Evolutionary conservation across 1,140 invertebrate species (phyloP), one percentile per base, ranked within the genome.

Genomic region (Nephila pilipes): DNA sequence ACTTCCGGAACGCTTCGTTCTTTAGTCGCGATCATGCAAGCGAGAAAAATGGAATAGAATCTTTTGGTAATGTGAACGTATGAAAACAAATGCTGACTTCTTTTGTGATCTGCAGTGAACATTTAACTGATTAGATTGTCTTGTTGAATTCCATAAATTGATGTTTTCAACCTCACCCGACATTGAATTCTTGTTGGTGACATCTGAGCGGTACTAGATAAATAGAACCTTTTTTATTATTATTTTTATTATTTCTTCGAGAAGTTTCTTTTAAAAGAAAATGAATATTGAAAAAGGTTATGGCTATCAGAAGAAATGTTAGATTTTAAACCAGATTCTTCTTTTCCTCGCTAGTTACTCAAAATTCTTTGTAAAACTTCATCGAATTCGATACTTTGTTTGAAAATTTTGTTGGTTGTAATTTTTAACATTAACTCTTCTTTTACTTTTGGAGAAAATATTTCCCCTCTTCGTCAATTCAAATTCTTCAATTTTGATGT

Each of bases 1-100:
- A 93, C 91, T 93, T 93, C 91, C 91, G 91, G 91, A 79, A 93
- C 83, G 65, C 36, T 93, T 93, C 91, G 54, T 93, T 87, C 85
- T 87, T 46, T 85, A 85, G 58, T 93, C 69, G 91, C 65, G 69
- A 54, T 54, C 85, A 93, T 29, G 91, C 58, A 87, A 93, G 91
- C 91, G 91, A 75, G 63, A 93, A 93, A 54, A 93, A 93, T 93
- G 63, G 60, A 93, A 93, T 63, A 79, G 81, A 92, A 83, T 80
- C 6, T 32, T 46, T 65, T n/a, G 54, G 60, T 90, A 79, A 36
- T 32, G 58, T 32, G 36, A 69, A 46, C 87, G 29, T 36, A 88
- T 88, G 87, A 88, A 88, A 88, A 88, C 58, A 88, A 88, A 88
- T 88, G 75, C 65, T 2, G 63, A 54, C 55, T 60, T 87, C 58